A percentile compares a stretch with the other conserved stretches of the same genome.
Evolutionary conservation across 2,888 invertebrate genomes (phyloP).

Genomic region (Eupithecia exiguata): DNA sequence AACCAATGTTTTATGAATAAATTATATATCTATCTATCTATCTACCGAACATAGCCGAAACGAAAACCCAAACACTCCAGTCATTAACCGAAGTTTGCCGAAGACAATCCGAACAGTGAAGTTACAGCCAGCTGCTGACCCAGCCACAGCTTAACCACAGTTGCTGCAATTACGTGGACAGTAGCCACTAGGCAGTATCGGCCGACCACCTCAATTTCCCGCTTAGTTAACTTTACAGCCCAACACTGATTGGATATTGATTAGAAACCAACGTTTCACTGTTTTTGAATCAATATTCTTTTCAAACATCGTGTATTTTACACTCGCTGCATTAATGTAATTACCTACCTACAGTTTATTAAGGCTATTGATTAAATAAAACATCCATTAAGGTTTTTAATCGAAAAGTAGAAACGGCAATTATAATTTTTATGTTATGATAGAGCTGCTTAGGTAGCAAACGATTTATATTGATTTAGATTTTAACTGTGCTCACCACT

Average conservation of each 20-base stretch:
- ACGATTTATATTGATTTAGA: not conserved
- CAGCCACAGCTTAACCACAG: constrained; percentile 8
- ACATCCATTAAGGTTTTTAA: constrained; percentile 67
- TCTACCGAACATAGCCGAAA: not conserved
- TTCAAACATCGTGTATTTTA: constrained; percentile 77
- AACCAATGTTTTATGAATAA: too few relatives aligned
- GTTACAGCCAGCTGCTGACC: not conserved
- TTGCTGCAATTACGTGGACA: constrained; percentile 44
- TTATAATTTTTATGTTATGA: constrained; percentile 34
- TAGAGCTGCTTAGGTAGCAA: constrained; percentile 6
- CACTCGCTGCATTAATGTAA: constrained; percentile 79
- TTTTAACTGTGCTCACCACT: not conserved
- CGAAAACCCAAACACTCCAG: not conserved
- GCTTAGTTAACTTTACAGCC: constrained; percentile 82
- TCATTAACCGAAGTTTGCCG: not conserved
- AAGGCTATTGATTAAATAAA: constrained; percentile 76
- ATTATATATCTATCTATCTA: too few relatives aligned
- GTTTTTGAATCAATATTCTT: constrained; percentile 74
- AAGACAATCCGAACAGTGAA: not conserved
- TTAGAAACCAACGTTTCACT: constrained; percentile 77
- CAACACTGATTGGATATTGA: constrained; percentile 81
- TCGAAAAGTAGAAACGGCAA: constrained; percentile 42
- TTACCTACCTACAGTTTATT: constrained; percentile 76
- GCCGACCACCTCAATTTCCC: constrained; percentile 77
- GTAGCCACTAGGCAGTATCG: constrained; percentile 51